These are phyloP conservation scores for Plectrocnemia conspersa DNA, from an alignment of 1,140 invertebrate genomes.

Conservation along the genomic window DNA sequence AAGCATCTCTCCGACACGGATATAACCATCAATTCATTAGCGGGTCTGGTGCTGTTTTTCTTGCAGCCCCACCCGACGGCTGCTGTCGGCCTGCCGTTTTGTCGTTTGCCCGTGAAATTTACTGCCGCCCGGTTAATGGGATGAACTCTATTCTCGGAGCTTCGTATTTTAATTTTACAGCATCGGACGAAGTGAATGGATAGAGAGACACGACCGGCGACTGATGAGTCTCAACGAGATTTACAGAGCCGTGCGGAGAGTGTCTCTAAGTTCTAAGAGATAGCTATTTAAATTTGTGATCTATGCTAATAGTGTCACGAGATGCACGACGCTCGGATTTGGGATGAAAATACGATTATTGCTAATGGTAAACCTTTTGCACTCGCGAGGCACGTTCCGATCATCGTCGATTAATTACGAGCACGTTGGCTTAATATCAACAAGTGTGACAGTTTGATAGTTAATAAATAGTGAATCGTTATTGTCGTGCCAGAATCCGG, in stretches of 20 bases:
- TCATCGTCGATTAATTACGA: no score
- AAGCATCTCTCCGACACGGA: no score
- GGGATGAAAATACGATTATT: no score
- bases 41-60: conserved; percentile 3
- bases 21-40: conserved; percentile 15
- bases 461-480: no score
- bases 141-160: conserved; percentile 29
- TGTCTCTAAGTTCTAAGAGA: conserved; percentile 1
- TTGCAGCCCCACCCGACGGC: not conserved
- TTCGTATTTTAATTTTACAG: conserved; percentile 33
- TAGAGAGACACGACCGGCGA: not conserved
- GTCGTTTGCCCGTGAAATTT: conserved; percentile 34
- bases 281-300: conserved; percentile 30
- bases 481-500: no score
- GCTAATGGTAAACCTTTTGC: no score
- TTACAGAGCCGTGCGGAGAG: conserved; percentile 1
- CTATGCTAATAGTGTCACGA: no score
- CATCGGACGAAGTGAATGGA: conserved; percentile 13
- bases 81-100: not conserved
- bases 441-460: no score
- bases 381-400: no score
- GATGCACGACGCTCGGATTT: no score
- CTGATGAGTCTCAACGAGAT: conserved; percentile 15
- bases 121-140: conserved; percentile 24
- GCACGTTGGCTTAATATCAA: no score